A percentile compares a stretch with the other conserved stretches of the same genome.
These are phyloP conservation scores for Thryonomys swinderianus DNA, from an alignment of 2,113 vertebrate genomes.

Conservation along the genomic window DNA sequence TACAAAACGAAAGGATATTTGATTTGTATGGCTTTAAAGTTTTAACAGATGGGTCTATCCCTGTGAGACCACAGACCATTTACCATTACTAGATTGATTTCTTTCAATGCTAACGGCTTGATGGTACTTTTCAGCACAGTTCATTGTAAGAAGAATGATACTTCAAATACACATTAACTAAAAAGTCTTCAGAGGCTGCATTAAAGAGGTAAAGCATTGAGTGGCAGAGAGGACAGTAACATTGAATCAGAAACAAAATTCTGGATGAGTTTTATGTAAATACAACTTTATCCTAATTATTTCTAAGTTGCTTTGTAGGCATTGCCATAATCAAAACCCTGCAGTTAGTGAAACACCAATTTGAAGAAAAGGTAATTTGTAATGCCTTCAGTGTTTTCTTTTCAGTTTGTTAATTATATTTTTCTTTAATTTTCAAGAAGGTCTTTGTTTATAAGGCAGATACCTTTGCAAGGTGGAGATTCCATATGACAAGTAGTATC, in stretches of 20 bases:
- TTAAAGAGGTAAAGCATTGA: conserved; percentile 72
- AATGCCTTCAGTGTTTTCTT: background rate
- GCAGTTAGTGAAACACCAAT: background rate
- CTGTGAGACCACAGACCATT: conserved; percentile 80
- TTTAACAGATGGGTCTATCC: conserved; percentile 81
- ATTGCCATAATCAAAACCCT: background rate
- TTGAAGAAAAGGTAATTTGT: background rate
- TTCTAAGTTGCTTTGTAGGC: background rate
- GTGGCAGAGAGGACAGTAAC: conserved; percentile 32
- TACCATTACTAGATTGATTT: conserved; percentile 81
- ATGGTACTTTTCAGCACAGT: conserved; percentile 79
- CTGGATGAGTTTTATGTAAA: conserved; percentile 69
- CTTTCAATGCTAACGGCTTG: conserved; percentile 76
- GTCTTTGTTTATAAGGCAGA: background rate
- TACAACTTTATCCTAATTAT: conserved; percentile 45
- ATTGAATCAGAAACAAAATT: conserved; percentile 75
- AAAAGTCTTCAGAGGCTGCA: conserved; percentile 80
- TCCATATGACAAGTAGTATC: background rate
- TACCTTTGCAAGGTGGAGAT: background rate
- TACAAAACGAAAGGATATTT: conserved; percentile 79
- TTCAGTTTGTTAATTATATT: background rate
- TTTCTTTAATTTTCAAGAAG: background rate
- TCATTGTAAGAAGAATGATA: conserved; percentile 80
- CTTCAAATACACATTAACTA: conserved; percentile 80
- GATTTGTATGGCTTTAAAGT: conserved; percentile 81